Evolutionary conservation across 2,888 invertebrate genomes (phyloP).

Genomic region (Macaria liturata): DNA sequence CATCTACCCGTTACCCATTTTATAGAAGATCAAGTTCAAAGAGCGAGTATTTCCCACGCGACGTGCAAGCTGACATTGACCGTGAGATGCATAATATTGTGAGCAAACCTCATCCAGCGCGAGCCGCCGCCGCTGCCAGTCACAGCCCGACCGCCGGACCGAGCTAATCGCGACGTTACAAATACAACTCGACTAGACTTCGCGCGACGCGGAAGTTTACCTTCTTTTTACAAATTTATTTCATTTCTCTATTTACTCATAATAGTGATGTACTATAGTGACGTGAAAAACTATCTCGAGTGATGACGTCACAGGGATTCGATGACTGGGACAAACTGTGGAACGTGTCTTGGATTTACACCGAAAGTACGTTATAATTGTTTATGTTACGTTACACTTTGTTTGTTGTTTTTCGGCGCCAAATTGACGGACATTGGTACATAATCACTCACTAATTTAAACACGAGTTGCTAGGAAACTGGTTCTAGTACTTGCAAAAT

Average conservation of each 20-base stretch:
- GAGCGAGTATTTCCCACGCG: background rate
- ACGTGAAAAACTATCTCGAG: constrained; percentile 16
- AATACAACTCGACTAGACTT: constrained; percentile 2
- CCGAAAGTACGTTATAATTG: constrained; percentile 27
- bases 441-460: no score
- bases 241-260: constrained; percentile 3
- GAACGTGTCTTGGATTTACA: constrained; percentile 35
- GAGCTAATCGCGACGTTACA: background rate
- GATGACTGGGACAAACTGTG: constrained; percentile 37
- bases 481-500: background rate
- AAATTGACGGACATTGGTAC: background rate
- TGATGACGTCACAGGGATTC: constrained; percentile 19
- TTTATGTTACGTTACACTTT: constrained; percentile 4
- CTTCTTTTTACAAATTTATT: background rate
- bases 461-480: background rate
- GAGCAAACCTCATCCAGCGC: background rate
- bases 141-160: constrained; percentile 6
- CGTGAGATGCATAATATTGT: constrained; percentile 6
- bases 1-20: background rate
- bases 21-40: constrained; percentile 2
- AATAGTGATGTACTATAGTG: constrained; percentile 19
- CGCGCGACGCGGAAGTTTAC: constrained; percentile 14
- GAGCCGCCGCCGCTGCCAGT: constrained; percentile 10
- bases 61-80: constrained; percentile 7
- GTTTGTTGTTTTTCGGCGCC: constrained; percentile 4